These are phyloP conservation scores for Mirounga angustirostris DNA, from an alignment of 2,113 vertebrate species.

Conservation along the genomic window DNA sequence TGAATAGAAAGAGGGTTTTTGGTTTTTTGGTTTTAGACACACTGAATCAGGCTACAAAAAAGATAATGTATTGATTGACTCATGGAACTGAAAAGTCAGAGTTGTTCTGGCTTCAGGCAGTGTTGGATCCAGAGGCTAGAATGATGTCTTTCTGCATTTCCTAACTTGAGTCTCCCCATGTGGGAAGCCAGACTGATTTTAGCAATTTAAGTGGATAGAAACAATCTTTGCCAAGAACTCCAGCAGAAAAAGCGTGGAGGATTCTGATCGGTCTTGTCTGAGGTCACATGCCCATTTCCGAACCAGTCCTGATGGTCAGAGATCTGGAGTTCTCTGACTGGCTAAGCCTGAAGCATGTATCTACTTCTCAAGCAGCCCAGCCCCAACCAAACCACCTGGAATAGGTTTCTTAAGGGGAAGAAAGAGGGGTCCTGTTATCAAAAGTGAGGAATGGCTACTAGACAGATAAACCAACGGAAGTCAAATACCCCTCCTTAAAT, in stretches of 20 bases:
- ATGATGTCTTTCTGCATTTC: neutral
- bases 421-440: neutral
- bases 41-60: neutral
- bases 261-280: neutral
- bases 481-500: neutral
- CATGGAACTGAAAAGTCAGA: neutral
- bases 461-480: neutral
- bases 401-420: neutral
- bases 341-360: neutral
- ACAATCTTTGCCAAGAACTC: neutral
- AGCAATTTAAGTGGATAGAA: neutral
- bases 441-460: neutral
- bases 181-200: neutral
- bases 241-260: neutral
- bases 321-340: neutral
- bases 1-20: neutral
- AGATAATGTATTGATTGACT: neutral
- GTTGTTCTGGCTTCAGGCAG: neutral
- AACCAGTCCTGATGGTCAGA: neutral
- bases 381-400: no score
- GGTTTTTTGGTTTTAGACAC: neutral
- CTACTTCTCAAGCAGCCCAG: neutral
- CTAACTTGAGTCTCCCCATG: neutral
- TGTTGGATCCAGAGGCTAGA: neutral
- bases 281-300: neutral